Evolutionary conservation across 2,113 vertebrate species (phyloP).

Genomic region (Callospermophilus lateralis): DNA sequence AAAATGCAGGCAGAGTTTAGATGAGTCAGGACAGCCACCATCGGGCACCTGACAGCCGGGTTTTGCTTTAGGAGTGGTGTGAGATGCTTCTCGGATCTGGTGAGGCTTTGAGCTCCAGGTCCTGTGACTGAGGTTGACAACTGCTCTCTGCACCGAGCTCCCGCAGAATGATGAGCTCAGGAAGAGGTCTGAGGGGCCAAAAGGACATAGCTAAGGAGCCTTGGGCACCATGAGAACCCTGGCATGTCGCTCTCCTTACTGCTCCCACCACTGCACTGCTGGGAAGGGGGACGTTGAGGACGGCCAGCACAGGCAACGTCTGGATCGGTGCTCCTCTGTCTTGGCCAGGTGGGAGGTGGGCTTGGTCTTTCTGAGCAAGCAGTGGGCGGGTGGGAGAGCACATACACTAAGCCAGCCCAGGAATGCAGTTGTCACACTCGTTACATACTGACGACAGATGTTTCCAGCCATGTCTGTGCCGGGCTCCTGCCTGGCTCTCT

Average conservation of each 20-base stretch:
- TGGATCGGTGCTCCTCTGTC: neutral
- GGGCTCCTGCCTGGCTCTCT: neutral
- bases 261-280: neutral
- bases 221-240: neutral
- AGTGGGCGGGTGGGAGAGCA: neutral
- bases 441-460: neutral
- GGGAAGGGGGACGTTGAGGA: neutral
- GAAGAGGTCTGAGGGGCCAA: neutral
- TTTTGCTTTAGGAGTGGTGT: neutral
- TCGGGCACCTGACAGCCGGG: accelerated
- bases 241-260: no score
- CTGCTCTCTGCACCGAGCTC: neutral
- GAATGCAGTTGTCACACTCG: neutral
- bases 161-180: neutral
- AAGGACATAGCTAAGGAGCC: neutral
- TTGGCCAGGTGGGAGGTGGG: neutral
- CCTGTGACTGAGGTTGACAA: neutral
- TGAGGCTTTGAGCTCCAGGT: neutral
- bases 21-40: neutral
- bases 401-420: neutral
- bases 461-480: neutral
- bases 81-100: neutral
- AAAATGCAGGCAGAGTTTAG: neutral
- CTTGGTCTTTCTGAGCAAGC: no score
- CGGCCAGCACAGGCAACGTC: accelerated